These are phyloP conservation scores for Megaceryle maxima DNA, from an alignment of 2,113 vertebrate species.

Conservation along the genomic window DNA sequence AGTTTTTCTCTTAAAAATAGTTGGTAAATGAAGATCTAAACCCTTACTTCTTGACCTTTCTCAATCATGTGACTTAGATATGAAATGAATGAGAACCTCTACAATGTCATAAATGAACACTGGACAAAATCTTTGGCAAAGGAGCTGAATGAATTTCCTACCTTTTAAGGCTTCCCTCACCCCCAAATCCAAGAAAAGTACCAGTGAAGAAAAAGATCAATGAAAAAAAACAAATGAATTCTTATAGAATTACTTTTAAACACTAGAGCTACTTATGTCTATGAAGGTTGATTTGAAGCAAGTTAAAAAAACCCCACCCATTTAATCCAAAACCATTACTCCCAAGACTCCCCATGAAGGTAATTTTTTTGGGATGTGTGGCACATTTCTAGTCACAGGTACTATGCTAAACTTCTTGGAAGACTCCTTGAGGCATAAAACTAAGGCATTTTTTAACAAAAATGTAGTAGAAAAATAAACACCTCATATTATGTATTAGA, in stretches of 20 bases:
- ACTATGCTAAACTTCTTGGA: background rate
- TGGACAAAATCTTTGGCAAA: background rate
- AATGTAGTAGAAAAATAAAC: background rate
- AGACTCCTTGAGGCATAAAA: background rate
- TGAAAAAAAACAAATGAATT: background rate
- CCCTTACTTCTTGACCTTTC: background rate
- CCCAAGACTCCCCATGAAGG: background rate
- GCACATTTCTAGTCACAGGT: background rate
- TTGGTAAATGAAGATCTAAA: background rate
- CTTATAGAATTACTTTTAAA: background rate
- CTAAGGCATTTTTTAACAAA: background rate
- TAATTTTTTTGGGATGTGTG: background rate
- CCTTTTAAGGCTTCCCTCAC: background rate
- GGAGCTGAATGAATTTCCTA: background rate
- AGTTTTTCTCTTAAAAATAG: background rate
- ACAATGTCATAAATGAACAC: background rate
- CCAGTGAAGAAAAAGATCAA: background rate
- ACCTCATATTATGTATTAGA: background rate
- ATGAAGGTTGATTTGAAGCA: background rate
- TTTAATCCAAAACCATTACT: background rate
- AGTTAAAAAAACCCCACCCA: background rate
- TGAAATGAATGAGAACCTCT: background rate
- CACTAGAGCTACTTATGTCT: background rate
- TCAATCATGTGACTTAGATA: background rate
- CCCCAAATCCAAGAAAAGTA: background rate